These are phyloP conservation scores for Neolamprologus multifasciatus DNA, from an alignment of 2,797 vertebrate genomes.

Conservation along the genomic window DNA sequence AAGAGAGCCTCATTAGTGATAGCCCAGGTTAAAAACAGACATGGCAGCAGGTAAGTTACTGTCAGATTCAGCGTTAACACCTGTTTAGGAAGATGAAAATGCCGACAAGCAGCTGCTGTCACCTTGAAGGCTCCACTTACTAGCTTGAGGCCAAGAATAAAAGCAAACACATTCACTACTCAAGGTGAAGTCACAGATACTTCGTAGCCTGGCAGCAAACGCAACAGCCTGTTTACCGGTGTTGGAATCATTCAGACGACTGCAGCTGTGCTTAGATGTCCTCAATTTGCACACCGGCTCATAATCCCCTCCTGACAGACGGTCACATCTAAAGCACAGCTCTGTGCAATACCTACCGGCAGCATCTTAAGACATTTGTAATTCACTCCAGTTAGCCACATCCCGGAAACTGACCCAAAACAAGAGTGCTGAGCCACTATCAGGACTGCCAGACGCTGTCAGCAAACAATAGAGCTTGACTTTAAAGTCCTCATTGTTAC, in stretches of 20 bases:
- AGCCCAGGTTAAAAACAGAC: neutral
- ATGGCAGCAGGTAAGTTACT: neutral
- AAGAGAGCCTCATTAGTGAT: neutral
- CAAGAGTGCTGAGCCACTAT: neutral
- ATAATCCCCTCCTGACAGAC: conserved; percentile 1
- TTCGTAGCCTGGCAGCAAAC: neutral
- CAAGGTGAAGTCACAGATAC: neutral
- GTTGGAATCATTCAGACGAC: neutral
- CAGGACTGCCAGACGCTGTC: neutral
- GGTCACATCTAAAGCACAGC: neutral
- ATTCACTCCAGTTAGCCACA: conserved; percentile 12
- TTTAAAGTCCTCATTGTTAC: conserved; percentile 40
- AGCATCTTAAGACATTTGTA: conserved; percentile 10
- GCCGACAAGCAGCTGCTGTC: neutral
- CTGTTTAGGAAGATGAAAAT: neutral
- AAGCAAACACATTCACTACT: neutral
- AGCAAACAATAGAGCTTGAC: conserved; percentile 19
- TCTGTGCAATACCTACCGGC: neutral
- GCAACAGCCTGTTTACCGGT: neutral
- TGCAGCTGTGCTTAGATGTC: neutral
- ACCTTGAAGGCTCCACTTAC: neutral
- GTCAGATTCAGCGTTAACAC: neutral
- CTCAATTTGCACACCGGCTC: neutral
- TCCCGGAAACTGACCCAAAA: conserved; percentile 14
- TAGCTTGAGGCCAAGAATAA: neutral